Evolutionary conservation across 2,888 invertebrate species (phyloP).

Genomic region (Ophioninae sp.): DNA sequence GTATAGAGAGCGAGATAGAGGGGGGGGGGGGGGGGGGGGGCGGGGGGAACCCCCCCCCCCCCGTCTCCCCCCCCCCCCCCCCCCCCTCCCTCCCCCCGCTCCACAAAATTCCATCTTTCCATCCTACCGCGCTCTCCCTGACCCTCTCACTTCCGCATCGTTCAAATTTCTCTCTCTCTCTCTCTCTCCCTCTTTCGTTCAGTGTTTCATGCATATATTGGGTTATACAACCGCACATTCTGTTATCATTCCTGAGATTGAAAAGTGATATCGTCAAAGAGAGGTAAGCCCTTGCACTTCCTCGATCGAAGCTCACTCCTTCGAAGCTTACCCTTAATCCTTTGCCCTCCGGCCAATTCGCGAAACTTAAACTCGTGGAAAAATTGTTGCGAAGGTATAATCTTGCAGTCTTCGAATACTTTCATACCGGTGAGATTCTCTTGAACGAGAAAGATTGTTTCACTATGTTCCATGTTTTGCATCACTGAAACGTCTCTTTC

Average conservation of each 20-base stretch:
- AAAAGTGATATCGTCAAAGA: conserved; percentile 59
- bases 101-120: conserved; percentile 53
- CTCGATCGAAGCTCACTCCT: conserved; percentile 29
- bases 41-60: too few species aligned
- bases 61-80: too few species aligned
- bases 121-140: conserved; percentile 13
- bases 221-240: conserved; percentile 43
- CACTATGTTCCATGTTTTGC: too few species aligned
- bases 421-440: background rate
- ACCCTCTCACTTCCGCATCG: too few species aligned
- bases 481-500: too few species aligned
- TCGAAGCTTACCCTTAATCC: too few species aligned
- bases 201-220: background rate
- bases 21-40: conserved; percentile 21
- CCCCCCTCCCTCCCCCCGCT: conserved; percentile 21
- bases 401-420: conserved; percentile 12
- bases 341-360: conserved; percentile 10
- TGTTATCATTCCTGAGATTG: conserved; percentile 59
- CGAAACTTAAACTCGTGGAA: conserved; percentile 27
- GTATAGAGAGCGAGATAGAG: background rate
- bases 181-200: background rate
- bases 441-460: too few species aligned
- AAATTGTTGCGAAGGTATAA: background rate
- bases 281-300: conserved; percentile 41
- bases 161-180: background rate